phyloP scores from a whole-genome alignment of 2,888 invertebrate species.

The Oegoconia quadripuncta region DNA sequence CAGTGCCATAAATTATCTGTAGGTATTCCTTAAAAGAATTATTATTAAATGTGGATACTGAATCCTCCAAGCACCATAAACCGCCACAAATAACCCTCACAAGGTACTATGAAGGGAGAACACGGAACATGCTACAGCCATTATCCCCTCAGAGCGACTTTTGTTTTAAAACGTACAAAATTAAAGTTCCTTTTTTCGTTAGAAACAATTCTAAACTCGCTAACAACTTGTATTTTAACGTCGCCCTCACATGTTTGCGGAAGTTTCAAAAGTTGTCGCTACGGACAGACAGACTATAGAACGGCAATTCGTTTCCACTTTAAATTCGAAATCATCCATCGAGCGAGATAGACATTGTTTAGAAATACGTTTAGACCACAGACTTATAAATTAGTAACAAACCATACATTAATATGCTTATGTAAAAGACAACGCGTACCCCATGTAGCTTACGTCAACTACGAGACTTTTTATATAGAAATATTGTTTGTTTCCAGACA shows the following conservation, averaged over 20 bases:
- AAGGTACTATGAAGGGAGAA: slow-evolving; percentile 30
- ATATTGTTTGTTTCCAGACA: too few relatives aligned
- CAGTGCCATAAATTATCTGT: too few relatives aligned
- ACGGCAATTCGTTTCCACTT: slow-evolving; percentile 59
- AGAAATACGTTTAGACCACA: too few relatives aligned
- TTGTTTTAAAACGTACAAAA: slow-evolving; percentile 73
- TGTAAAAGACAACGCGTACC: too few relatives aligned
- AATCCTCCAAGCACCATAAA: not conserved
- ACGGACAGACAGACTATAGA: slow-evolving; percentile 45
- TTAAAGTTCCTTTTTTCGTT: slow-evolving; percentile 73
- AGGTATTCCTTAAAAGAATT: too few relatives aligned
- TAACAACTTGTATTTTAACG: slow-evolving; percentile 74
- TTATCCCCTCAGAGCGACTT: slow-evolving; percentile 64
- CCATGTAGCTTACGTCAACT: too few relatives aligned
- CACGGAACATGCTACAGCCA: slow-evolving; percentile 64
- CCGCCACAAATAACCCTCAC: not conserved
- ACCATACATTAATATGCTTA: too few relatives aligned
- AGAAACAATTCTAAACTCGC: slow-evolving; percentile 70
- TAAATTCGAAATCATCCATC: slow-evolving; percentile 46
- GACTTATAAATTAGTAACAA: too few relatives aligned
- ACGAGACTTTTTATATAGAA: too few relatives aligned
- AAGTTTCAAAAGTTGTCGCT: slow-evolving; percentile 65
- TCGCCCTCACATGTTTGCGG: slow-evolving; percentile 71
- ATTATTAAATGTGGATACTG: too few relatives aligned
- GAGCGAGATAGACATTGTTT: too few relatives aligned